Evolutionary conservation across 2,797 vertebrate species (phyloP), one percentile per base, ranked within the genome.

Genomic region (Thamnophis elegans): DNA sequence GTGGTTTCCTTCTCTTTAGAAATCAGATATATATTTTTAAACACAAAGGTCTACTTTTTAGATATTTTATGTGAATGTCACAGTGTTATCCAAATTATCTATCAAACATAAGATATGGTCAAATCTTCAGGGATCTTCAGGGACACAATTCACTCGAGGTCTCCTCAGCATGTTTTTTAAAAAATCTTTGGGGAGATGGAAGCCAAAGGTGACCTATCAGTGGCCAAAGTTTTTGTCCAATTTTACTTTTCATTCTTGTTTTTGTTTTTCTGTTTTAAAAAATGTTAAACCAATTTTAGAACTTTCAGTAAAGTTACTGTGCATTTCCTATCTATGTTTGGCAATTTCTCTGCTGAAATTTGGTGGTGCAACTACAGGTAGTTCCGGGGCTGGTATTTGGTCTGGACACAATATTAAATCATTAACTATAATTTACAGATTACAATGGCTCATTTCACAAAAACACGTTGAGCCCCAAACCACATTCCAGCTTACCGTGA

Each of bases 1-100:
- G 62, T 90, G 87, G 91, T 56, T 85, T 65, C 85, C 91, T 85
- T 93, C 87, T 91, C 14, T 88, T 47, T 78, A 94, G 93, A n/a
- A 89, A 78, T 88, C 26, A 85, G 12, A 13, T 4, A 86, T 93
- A 90, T 87, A 93, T 73, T 0, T 89, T 85, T 16, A 85, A 89
- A 86, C 36, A 62, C 1, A 86, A 60, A 36, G 26, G 47, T 42
- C 2, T 47, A 18, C 54, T 4, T 94, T 94, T 94, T 55, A 87
- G 5, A 0, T n/a, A n/a, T 85, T 62, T 53, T 32, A 54, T 47
- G 51, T 25, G 20, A 89, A 36, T 14, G 5, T 55, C 22, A 85
- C 87, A 32, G 18, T 8, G 32, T 59, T 60, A 13, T 25, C 73
- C 20, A 82, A 82, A 47, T 47, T 5, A 82, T 47, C 73, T 82